These are phyloP conservation scores for Ctenosaura bakeri DNA, from an alignment of 2,797 vertebrate genomes.

Conservation along the genomic window DNA sequence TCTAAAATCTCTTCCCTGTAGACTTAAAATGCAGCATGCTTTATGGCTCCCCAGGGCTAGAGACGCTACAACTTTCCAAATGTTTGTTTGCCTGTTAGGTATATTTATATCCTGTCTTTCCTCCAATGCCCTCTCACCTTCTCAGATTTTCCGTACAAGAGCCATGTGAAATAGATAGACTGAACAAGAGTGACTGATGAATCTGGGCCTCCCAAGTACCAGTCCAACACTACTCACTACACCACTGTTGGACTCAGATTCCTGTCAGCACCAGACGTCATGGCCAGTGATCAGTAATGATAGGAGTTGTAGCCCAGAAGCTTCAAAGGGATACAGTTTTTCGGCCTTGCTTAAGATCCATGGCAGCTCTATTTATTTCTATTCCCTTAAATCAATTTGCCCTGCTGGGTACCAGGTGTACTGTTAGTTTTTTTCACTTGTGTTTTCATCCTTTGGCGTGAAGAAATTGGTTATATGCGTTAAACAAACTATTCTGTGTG, in stretches of 20 bases:
- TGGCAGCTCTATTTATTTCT: background rate
- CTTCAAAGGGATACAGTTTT: background rate
- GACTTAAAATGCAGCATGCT: background rate
- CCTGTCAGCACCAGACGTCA: background rate
- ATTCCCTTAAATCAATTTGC: background rate
- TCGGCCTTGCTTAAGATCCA: background rate
- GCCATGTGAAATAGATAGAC: background rate
- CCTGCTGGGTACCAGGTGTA: background rate
- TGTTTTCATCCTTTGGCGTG: background rate
- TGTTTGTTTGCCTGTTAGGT: too few relatives aligned
- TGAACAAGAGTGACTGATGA: background rate
- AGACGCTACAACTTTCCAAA: background rate
- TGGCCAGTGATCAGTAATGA: background rate
- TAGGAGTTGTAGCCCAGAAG: background rate
- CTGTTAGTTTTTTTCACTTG: background rate
- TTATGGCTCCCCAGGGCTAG: background rate
- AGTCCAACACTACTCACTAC: background rate
- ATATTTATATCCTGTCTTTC: too few relatives aligned
- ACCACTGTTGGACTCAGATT: background rate
- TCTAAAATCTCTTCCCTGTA: background rate
- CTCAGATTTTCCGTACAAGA: background rate
- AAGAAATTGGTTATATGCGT: background rate
- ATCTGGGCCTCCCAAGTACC: background rate
- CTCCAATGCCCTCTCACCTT: too few relatives aligned
- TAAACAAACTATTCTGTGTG: background rate